Evolutionary conservation across 2,113 vertebrate genomes (phyloP).

Genomic region (Hoplias malabaricus): DNA sequence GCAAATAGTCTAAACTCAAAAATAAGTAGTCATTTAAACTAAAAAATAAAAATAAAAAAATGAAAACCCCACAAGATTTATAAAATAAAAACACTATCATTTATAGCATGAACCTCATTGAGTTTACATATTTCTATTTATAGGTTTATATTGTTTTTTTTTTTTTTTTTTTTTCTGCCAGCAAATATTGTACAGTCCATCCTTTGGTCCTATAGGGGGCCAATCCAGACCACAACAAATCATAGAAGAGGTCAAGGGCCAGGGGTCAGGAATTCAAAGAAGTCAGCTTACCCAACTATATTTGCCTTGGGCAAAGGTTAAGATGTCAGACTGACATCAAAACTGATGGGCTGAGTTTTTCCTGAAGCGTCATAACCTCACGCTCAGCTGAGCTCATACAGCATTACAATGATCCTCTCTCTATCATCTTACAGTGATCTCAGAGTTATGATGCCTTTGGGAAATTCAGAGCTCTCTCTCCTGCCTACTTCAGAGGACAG

Average conservation of each 20-base stretch:
- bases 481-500: background rate
- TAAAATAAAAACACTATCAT: too few relatives aligned
- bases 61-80: too few relatives aligned
- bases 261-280: constrained; percentile 8
- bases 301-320: constrained; percentile 21
- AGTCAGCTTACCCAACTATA: constrained; percentile 1
- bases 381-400: background rate
- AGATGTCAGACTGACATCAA: constrained; percentile 30
- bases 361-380: constrained; percentile 2
- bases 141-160: background rate
- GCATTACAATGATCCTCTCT: background rate
- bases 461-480: background rate
- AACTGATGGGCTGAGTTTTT: background rate
- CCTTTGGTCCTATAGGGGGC: background rate
- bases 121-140: background rate
- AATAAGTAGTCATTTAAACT: too few relatives aligned
- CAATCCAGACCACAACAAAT: background rate
- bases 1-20: too few relatives aligned
- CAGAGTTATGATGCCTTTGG: background rate
- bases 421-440: background rate
- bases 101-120: too few relatives aligned
- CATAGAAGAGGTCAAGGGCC: background rate
- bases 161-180: background rate
- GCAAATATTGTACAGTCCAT: constrained; percentile 3
- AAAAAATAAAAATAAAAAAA: too few relatives aligned